Conservation (phyloP, 2,797 vertebrate genomes). For the Gallinago nigripennis region DNA sequence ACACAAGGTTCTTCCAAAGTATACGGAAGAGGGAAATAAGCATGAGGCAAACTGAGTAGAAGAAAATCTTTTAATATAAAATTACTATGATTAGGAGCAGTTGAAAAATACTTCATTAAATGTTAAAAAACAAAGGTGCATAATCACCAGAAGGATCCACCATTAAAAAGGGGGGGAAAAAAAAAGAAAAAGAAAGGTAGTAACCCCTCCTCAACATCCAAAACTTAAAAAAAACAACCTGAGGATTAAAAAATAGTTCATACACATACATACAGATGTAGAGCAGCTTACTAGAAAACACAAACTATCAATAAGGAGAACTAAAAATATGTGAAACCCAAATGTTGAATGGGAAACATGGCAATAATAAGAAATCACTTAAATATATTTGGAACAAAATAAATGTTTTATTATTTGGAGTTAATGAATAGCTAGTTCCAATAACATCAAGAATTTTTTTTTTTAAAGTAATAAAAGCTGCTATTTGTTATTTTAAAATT, state of each 20-base stretch:
- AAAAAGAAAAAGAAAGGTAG: neutral
- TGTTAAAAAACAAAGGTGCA: neutral
- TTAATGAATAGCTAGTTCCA: neutral
- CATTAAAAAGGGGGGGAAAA: neutral
- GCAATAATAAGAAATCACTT: neutral
- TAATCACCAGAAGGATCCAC: neutral
- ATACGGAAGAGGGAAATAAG: neutral
- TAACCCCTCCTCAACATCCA: neutral
- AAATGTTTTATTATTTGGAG: neutral
- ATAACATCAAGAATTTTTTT: neutral
- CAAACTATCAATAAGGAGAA: neutral
- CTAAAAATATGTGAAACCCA: neutral
- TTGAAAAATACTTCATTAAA: neutral
- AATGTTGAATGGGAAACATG: neutral
- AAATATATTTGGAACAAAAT: neutral
- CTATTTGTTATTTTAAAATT: neutral
- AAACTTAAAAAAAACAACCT: neutral
- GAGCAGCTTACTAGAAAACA: neutral
- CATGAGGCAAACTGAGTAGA: neutral
- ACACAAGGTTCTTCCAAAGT: neutral
- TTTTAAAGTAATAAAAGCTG: neutral
- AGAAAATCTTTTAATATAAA: neutral
- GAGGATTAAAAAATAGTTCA: neutral
- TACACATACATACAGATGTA: neutral
- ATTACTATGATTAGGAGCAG: neutral